phyloP scores from a whole-genome alignment of 2,113 vertebrate species.

The Oxyura jamaicensis region DNA sequence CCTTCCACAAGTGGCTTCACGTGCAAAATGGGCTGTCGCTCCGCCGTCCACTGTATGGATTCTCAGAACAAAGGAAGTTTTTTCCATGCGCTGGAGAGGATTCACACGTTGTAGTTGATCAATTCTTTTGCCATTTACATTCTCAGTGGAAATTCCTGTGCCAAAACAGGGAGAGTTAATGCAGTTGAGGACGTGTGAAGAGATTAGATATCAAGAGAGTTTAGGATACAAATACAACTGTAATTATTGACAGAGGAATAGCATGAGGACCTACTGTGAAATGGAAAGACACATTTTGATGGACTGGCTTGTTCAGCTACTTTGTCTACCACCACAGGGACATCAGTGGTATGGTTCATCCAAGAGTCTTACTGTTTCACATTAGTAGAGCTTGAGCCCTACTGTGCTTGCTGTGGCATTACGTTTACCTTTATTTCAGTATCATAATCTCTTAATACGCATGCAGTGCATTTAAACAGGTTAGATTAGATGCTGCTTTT shows the following conservation, averaged over 20 bases:
- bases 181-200: not conserved
- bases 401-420: not conserved
- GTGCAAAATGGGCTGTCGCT: not conserved
- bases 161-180: not conserved
- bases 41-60: not conserved
- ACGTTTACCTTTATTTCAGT: not conserved
- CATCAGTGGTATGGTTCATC: not conserved
- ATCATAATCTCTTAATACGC: not conserved
- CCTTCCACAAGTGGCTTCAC: not conserved
- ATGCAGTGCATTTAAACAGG: not conserved
- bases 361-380: conserved; percentile 25
- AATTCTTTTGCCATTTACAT: not conserved
- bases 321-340: not conserved
- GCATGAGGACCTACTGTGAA: not conserved
- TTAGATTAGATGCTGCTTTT: not conserved
- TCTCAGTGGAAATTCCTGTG: not conserved
- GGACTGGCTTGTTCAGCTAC: not conserved
- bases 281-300: not conserved
- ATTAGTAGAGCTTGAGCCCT: not conserved
- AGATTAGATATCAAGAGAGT: fast-evolving
- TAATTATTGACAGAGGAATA: not conserved
- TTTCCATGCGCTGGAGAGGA: not conserved
- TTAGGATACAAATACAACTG: not conserved
- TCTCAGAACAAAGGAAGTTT: not conserved
- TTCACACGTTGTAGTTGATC: fast-evolving